Conservation (phyloP, 2,888 invertebrate genomes). For the Morinoia aosen region DNA sequence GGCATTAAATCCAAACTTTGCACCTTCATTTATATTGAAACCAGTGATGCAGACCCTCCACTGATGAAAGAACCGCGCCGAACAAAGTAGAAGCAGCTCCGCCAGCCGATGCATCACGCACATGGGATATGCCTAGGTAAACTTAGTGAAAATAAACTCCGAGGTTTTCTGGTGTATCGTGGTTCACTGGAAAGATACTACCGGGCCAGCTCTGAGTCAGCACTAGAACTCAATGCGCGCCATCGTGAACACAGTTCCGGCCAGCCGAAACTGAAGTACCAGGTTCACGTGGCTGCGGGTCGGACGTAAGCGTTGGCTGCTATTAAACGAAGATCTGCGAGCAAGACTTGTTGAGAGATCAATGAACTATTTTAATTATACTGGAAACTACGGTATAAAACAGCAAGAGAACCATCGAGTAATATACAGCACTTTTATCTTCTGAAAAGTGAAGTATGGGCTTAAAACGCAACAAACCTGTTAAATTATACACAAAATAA, state of each 20-base stretch:
- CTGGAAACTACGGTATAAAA: no score
- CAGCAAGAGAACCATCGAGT: no score
- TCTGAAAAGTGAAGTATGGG: no score
- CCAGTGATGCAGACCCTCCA: not conserved
- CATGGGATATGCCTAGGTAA: not conserved
- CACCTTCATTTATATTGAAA: not conserved
- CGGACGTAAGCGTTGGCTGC: no score
- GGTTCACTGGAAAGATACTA: not conserved
- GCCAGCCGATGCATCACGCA: not conserved
- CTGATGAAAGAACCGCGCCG: not conserved
- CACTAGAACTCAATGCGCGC: not conserved
- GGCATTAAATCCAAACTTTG: not conserved
- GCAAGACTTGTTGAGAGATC: no score
- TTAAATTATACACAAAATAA: no score
- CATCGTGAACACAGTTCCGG: not conserved
- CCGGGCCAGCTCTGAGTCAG: not conserved
- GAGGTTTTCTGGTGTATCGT: not conserved
- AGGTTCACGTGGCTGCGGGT: no score
- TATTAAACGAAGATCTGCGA: no score
- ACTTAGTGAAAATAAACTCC: not conserved
- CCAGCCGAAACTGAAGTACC: not conserved
- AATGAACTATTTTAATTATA: no score
- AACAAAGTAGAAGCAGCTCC: not conserved
- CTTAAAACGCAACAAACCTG: no score
- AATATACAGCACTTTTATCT: no score